Percentiles rank a stretch among this genome's conserved stretches.
Conservation (phyloP, 1,140 invertebrate species). For the Lysiphlebus fabarum region DNA sequence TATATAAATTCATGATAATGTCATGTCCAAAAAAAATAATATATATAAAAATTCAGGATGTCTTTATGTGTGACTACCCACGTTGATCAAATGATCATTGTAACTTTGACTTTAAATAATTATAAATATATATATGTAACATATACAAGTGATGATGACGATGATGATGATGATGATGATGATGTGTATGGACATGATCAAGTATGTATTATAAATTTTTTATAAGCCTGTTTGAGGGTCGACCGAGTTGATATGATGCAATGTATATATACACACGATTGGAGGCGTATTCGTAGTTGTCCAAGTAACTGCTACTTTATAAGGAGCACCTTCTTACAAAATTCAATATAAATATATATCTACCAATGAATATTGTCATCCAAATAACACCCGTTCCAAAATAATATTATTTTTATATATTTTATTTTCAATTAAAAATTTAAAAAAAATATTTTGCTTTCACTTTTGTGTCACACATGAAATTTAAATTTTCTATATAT, state of each 20-base stretch:
- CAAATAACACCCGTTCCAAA: no score
- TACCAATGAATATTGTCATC: no score
- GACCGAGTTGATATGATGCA: constrained; percentile 39
- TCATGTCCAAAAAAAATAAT: no score
- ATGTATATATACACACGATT: constrained; percentile 27
- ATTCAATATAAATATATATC: not conserved
- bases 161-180: constrained; percentile 2
- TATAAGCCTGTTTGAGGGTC: constrained; percentile 24
- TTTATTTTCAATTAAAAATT: no score
- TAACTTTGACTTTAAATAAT: not conserved
- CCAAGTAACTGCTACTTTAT: constrained; percentile 41
- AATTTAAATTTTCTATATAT: no score
- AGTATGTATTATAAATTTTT: constrained; percentile 18
- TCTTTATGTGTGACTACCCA: no score
- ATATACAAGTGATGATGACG: not conserved
- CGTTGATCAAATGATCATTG: no score
- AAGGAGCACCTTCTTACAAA: constrained; percentile 42
- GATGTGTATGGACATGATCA: constrained; percentile 14
- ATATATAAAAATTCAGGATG: no score
- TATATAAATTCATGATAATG: no score
- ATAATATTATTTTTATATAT: no score
- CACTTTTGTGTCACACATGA: no score
- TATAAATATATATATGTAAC: constrained; percentile 1
- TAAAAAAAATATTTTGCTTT: no score
- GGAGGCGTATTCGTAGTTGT: constrained; percentile 35